These are phyloP conservation scores for Podarcis lilfordi DNA, from an alignment of 2,797 vertebrate genomes.

Conservation along the genomic window DNA sequence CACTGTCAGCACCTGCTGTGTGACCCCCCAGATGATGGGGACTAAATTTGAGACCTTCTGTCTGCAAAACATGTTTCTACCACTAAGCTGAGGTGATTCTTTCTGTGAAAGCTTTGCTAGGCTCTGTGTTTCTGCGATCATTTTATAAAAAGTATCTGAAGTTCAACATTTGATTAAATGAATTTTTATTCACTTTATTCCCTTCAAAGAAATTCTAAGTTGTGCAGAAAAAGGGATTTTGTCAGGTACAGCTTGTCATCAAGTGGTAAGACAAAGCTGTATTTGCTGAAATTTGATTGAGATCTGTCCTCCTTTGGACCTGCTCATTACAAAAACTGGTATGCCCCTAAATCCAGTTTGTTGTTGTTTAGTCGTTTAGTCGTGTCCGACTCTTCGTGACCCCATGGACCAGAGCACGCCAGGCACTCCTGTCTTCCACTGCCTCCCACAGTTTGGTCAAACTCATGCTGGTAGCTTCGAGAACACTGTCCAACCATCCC, in stretches of 20 bases:
- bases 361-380: too few relatives aligned
- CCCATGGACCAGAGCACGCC: too few relatives aligned
- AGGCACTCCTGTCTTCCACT: too few relatives aligned
- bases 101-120: background rate
- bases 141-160: background rate
- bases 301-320: background rate
- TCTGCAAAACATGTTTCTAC: background rate
- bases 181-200: too few relatives aligned
- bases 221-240: background rate
- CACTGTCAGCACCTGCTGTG: background rate
- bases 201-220: background rate
- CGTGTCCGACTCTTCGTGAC: too few relatives aligned
- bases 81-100: background rate
- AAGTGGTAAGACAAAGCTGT: background rate
- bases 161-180: background rate
- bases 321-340: background rate
- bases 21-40: background rate
- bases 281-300: background rate
- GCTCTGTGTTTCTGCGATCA: background rate
- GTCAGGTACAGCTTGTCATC: background rate
- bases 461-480: too few relatives aligned
- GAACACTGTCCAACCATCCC: too few relatives aligned
- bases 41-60: background rate
- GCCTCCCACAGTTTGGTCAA: too few relatives aligned
- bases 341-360: background rate